phyloP scores from a whole-genome alignment of 2,797 vertebrate species.

The Gallinago solitaria region DNA sequence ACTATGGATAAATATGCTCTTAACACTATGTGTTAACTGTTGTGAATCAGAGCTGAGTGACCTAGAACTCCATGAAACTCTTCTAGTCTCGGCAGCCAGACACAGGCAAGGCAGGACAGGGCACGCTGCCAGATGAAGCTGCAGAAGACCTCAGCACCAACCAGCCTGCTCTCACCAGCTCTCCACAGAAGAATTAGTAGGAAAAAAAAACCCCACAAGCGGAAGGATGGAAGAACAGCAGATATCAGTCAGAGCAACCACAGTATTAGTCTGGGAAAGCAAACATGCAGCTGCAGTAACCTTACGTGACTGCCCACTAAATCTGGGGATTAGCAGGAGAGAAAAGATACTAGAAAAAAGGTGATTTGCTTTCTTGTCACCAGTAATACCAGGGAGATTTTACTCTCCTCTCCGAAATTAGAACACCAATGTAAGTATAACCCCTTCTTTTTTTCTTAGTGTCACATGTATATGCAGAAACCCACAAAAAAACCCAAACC shows the following conservation, averaged over 20 bases:
- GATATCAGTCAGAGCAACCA: not conserved
- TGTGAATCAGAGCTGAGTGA: not conserved
- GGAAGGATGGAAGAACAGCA: not conserved
- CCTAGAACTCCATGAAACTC: rapidly evolving
- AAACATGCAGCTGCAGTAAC: not conserved
- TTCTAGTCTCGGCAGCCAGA: rapidly evolving
- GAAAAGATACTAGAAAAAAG: not conserved
- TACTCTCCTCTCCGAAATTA: not conserved
- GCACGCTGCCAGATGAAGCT: too few species aligned
- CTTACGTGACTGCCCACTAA: not conserved
- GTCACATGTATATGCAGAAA: not conserved
- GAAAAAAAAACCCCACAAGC: not conserved
- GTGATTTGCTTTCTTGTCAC: not conserved
- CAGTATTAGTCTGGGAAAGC: not conserved
- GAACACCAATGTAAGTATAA: not conserved
- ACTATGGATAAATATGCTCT: not conserved
- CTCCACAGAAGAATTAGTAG: not conserved
- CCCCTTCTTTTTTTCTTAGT: not conserved
- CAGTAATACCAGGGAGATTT: not conserved
- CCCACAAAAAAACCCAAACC: not conserved
- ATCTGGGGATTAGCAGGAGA: not conserved
- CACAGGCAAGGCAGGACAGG: not conserved
- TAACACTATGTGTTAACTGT: not conserved
- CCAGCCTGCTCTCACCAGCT: too few species aligned
- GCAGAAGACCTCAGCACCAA: too few species aligned